Evolutionary conservation across 92 coral and sea anemone genomes (phyloP), one percentile per base, ranked within the genome.

Genomic region (Siderastrea siderea): DNA sequence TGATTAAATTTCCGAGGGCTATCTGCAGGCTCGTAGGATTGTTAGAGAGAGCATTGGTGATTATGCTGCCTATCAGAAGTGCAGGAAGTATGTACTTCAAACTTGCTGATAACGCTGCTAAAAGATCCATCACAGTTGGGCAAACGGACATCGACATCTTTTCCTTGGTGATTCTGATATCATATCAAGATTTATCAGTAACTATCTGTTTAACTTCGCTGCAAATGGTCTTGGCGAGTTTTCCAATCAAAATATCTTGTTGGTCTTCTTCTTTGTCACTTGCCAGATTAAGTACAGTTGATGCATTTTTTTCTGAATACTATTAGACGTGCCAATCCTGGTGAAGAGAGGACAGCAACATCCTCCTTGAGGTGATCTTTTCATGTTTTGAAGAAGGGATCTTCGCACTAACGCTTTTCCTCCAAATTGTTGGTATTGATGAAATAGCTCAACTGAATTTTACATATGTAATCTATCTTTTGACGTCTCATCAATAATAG

Each of bases 111-210:
- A 86, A n/a, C 79, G 83, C 87, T 6, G 88, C 95, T 59, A 93
- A 51, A 75, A 93, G 96, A 52, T 84, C 94, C 90, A 87, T 77
- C 1, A 87, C 12, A 7, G 90, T 90, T 47, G 19, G 64, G 60
- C 94, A 26, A 26, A 26, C 38, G 38, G 38, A 0, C 38, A 26
- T 26, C 38, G 38, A 0, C 38, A 26, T 26, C 0, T 71, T 54
- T 52, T 93, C 88, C 88, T 90, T 87, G 52, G 90, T 90, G 84
- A 93, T 90, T 79, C 86, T 83, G 70, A 75, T 79, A 48, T 79
- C 45, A 75, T 93, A 93, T n/a, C n/a, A 85, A 72, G 74, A 43
- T 9, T 69, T 7, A 68, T 93, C 93, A 15, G 67, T 3, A 10
- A 53, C 60, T 19, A 74, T 74, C 48, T 87, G 70, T 54, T 88